These are phyloP conservation scores for Sarcoramphus papa DNA, from an alignment of 2,797 vertebrate genomes.

Conservation along the genomic window DNA sequence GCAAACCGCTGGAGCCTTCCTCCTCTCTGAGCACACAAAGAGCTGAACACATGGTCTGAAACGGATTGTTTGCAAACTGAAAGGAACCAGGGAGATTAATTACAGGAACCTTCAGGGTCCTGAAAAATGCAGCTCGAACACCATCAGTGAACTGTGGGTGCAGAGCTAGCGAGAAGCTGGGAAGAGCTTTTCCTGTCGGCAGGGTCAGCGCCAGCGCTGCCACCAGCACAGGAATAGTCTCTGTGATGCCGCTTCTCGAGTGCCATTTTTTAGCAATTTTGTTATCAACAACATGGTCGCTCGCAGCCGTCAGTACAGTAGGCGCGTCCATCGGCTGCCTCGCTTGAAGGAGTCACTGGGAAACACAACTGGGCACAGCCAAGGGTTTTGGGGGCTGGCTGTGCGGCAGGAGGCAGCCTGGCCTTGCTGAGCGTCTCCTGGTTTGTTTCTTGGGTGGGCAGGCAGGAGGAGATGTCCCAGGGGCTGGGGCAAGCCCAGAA, in stretches of 20 bases:
- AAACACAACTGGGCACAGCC: background rate
- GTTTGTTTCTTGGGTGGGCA: background rate
- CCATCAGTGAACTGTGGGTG: rapidly evolving
- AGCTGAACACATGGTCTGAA: background rate
- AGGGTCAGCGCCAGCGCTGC: background rate
- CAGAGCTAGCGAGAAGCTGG: background rate
- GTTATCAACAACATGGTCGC: rapidly evolving
- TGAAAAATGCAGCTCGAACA: background rate
- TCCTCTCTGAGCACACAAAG: background rate
- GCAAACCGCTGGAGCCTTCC: background rate
- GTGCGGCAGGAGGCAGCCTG: background rate
- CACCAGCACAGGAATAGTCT: background rate
- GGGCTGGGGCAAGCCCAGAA: background rate
- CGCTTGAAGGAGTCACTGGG: background rate
- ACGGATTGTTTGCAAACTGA: background rate
- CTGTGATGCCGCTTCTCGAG: background rate
- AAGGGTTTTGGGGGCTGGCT: background rate
- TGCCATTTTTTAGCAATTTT: background rate
- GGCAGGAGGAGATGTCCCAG: background rate
- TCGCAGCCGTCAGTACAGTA: rapidly evolving
- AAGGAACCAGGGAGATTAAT: background rate
- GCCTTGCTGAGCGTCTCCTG: background rate
- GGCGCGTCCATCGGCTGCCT: background rate
- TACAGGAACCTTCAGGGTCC: background rate
- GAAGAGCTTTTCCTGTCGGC: background rate